Percentiles rank a stretch among this genome's conserved stretches.
These are phyloP conservation scores for Zosterops japonicus DNA, from an alignment of 2,113 vertebrate genomes.

Conservation along the genomic window DNA sequence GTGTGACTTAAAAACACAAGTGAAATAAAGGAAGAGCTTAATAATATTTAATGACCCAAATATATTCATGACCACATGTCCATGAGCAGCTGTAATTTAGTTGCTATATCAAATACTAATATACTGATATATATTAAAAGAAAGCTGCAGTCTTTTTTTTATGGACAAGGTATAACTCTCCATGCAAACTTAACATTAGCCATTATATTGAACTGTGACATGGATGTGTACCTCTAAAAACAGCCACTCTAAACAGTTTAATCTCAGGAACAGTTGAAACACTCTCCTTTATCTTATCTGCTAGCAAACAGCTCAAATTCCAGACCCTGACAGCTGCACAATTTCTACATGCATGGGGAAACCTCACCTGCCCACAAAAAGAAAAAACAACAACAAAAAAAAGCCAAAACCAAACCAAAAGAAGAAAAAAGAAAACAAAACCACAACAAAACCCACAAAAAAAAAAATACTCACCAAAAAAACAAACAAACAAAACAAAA, in stretches of 20 bases:
- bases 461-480: no score
- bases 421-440: no score
- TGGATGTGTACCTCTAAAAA: background rate
- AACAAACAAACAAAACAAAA: background rate
- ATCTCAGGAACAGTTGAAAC: background rate
- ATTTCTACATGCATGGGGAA: background rate
- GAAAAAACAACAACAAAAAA: background rate
- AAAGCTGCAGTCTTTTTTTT: background rate
- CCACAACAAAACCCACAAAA: background rate
- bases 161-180: background rate
- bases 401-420: background rate
- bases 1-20: background rate
- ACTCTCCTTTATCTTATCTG: background rate
- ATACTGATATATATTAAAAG: background rate
- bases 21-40: background rate
- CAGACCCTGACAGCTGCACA: background rate
- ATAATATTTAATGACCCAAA: background rate
- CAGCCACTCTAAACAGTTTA: background rate
- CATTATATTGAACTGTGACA: background rate
- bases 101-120: background rate
- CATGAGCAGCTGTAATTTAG: background rate
- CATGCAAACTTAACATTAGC: background rate
- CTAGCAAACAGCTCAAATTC: background rate
- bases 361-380: background rate
- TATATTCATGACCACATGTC: background rate